Evolutionary conservation across 2,113 vertebrate genomes (phyloP).

Genomic region (Salvelinus namaycush): DNA sequence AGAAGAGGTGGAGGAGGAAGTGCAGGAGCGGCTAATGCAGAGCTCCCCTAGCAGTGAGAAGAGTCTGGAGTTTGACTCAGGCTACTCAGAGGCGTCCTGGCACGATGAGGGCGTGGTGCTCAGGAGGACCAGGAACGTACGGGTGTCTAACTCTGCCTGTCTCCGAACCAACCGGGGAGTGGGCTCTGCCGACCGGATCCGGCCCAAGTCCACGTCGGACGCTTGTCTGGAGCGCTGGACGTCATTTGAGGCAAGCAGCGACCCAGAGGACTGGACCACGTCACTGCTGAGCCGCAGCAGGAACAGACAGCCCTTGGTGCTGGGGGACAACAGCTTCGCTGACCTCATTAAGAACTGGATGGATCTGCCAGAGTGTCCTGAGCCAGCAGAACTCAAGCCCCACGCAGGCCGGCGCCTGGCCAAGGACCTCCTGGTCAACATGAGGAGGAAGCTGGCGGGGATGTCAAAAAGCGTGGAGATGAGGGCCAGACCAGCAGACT

Average conservation of each 20-base stretch:
- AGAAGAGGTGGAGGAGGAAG: conserved; percentile 67
- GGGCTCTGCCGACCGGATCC: conserved; percentile 63
- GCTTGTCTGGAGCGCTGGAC: conserved; percentile 92
- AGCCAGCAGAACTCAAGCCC: conserved; percentile 66
- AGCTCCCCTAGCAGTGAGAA: conserved; percentile 81
- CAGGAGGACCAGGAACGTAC: conserved; percentile 72
- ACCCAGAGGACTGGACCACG: conserved; percentile 87
- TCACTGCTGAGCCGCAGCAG: conserved; percentile 88
- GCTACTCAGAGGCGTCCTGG: conserved; percentile 92
- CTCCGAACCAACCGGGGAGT: conserved; percentile 70
- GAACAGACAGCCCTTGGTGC: conserved; percentile 90
- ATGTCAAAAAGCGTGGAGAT: conserved; percentile 75
- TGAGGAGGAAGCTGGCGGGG: conserved; percentile 84
- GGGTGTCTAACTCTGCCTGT: conserved; percentile 78
- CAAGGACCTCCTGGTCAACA: conserved; percentile 88
- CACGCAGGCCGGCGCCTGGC: conserved; percentile 76
- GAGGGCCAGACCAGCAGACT: conserved; percentile 51
- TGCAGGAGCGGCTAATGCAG: conserved; percentile 46
- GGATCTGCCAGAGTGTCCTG: conserved; percentile 89
- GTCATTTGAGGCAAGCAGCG: conserved; percentile 76
- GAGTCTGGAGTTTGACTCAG: conserved; percentile 89
- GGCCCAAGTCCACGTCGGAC: conserved; percentile 94
- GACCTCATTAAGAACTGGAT: conserved; percentile 99
- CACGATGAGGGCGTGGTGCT: conserved; percentile 83
- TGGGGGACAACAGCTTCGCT: conserved; percentile 97